These are phyloP conservation scores for Tineola bisselliella DNA, from an alignment of 2,888 invertebrate species.

Conservation along the genomic window DNA sequence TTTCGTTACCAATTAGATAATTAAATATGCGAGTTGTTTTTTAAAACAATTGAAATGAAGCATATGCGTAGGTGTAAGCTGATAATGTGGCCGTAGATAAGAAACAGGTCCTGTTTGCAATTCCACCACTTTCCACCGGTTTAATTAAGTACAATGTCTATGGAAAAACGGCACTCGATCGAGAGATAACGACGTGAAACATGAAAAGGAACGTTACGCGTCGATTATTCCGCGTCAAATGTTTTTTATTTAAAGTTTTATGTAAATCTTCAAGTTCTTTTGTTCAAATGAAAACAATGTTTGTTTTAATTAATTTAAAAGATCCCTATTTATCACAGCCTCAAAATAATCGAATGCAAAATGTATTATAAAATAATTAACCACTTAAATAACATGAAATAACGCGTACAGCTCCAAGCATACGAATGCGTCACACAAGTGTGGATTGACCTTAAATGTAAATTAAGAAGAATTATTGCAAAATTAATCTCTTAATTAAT, in stretches of 20 bases:
- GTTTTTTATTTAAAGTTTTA: background rate
- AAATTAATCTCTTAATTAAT: too few species aligned
- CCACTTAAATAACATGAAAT: too few species aligned
- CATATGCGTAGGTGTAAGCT: background rate
- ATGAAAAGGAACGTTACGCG: slow-evolving; percentile 8
- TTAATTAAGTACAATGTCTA: slow-evolving; percentile 18
- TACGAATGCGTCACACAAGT: too few species aligned
- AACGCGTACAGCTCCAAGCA: too few species aligned
- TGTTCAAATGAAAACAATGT: background rate
- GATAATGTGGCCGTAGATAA: slow-evolving; percentile 3
- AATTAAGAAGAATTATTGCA: too few species aligned
- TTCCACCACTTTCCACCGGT: slow-evolving; percentile 19
- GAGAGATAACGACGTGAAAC: background rate
- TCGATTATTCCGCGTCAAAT: background rate
- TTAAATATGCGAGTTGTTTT: too few species aligned
- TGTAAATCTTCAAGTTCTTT: background rate
- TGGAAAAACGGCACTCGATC: background rate
- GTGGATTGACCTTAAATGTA: too few species aligned
- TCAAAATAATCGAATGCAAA: too few species aligned
- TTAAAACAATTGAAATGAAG: background rate
- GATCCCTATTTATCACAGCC: too few species aligned
- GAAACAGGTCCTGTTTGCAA: slow-evolving; percentile 18
- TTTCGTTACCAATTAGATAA: background rate
- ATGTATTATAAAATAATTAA: too few species aligned
- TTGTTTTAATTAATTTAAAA: background rate